These are phyloP conservation scores for Entosphenus tridentatus DNA, from an alignment of 2,113 vertebrate species.

Conservation along the genomic window DNA sequence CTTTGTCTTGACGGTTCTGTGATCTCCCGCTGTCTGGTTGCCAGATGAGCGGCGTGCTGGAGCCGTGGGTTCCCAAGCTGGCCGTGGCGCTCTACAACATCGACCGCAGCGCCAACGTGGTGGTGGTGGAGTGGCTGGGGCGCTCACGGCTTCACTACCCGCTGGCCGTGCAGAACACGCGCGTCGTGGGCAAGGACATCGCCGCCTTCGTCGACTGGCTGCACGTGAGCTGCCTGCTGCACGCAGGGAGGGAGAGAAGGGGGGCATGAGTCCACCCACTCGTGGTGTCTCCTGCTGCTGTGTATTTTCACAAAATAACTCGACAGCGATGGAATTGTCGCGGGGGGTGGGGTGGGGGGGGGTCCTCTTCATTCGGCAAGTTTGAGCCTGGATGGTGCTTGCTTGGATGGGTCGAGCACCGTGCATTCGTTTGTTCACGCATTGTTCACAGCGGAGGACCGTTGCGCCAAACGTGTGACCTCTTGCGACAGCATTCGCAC, in stretches of 20 bases:
- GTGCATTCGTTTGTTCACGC: too few species aligned
- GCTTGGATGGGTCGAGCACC: background rate
- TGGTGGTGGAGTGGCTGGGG: conserved; percentile 1
- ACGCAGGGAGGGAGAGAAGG: background rate
- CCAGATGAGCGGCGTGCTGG: conserved; percentile 5
- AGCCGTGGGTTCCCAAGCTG: background rate
- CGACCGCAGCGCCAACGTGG: background rate
- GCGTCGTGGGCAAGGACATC: conserved; percentile 2
- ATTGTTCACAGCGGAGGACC: too few species aligned
- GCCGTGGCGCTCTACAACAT: background rate
- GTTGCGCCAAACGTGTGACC: too few species aligned
- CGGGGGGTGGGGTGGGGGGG: background rate
- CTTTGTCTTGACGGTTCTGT: too few species aligned
- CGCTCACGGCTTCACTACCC: background rate
- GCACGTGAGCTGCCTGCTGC: background rate
- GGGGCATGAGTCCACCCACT: background rate
- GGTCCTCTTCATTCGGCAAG: background rate
- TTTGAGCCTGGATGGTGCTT: background rate
- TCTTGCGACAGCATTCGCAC: too few species aligned
- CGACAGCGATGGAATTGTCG: background rate
- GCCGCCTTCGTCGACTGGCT: conserved; percentile 5
- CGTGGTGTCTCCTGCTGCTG: background rate
- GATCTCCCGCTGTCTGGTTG: too few species aligned
- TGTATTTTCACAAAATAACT: background rate
- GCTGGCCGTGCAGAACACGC: background rate